These are phyloP conservation scores for Adineta ricciae DNA, from an alignment of 2,888 invertebrate genomes.

Conservation along the genomic window DNA sequence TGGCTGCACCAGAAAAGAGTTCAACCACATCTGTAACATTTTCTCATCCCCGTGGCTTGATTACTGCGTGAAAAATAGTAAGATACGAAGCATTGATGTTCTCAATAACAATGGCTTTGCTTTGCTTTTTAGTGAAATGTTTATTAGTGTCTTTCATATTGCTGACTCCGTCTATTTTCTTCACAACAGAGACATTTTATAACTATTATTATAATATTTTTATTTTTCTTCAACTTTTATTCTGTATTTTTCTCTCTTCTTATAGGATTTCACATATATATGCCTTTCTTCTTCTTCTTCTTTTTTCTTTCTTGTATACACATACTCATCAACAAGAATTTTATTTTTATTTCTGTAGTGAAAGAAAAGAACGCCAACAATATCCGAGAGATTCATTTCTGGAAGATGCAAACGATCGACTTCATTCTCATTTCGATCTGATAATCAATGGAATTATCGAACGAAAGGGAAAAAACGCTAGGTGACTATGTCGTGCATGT, in stretches of 20 bases:
- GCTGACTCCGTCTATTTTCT: background rate
- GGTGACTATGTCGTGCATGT: constrained; percentile 1
- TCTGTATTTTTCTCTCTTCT: background rate
- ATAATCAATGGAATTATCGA: background rate
- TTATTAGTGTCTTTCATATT: background rate
- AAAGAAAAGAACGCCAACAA: background rate
- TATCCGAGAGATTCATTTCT: no score
- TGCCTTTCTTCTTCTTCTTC: background rate
- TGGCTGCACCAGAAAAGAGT: background rate
- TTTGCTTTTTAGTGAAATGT: background rate
- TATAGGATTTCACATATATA: background rate
- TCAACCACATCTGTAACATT: background rate
- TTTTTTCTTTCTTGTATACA: background rate
- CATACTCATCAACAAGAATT: background rate
- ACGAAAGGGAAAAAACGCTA: background rate
- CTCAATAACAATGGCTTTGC: no score
- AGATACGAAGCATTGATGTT: background rate
- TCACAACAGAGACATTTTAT: background rate
- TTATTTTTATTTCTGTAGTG: background rate
- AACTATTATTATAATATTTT: background rate
- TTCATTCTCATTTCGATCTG: background rate
- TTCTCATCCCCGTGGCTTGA: constrained; percentile 11
- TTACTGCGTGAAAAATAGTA: background rate
- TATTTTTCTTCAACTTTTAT: background rate
- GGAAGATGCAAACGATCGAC: background rate